Percentiles rank a stretch among this genome's conserved stretches.
Conservation (phyloP, 2,888 invertebrate species). For the Urechis unicinctus region DNA sequence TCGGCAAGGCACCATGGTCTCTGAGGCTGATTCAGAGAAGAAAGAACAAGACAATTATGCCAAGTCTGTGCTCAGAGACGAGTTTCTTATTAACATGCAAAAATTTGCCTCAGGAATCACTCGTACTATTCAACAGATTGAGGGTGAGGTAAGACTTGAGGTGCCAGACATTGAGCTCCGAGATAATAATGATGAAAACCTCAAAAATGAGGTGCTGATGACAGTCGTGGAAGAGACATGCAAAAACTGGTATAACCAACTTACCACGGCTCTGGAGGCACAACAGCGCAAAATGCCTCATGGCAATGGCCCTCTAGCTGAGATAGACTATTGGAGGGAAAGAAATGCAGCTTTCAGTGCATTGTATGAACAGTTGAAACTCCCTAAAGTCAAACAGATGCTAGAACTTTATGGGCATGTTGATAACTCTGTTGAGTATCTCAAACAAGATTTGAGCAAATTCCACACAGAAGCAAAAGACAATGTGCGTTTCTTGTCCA, state of each 20-base stretch:
- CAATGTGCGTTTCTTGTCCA: conserved; percentile 69
- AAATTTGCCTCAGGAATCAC: conserved; percentile 56
- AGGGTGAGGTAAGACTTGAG: conserved; percentile 59
- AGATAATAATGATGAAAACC: conserved; percentile 47
- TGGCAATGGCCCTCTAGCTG: conserved; percentile 74
- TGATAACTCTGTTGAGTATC: conserved; percentile 58
- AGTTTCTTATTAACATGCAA: conserved; percentile 54
- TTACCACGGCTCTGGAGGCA: conserved; percentile 38
- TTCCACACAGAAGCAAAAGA: conserved; percentile 69
- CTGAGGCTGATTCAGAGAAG: background rate
- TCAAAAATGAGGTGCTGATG: conserved; percentile 19
- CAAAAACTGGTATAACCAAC: conserved; percentile 56
- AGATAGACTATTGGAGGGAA: conserved; percentile 80
- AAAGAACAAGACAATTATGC: conserved; percentile 11
- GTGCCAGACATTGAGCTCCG: conserved; percentile 19
- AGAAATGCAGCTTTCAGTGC: conserved; percentile 71
- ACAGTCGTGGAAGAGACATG: conserved; percentile 54
- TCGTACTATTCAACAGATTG: conserved; percentile 69
- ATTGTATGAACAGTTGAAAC: conserved; percentile 72
- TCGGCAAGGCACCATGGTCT: background rate
- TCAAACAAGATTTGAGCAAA: conserved; percentile 61
- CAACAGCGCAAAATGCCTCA: conserved; percentile 49
- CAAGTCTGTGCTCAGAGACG: conserved; percentile 50
- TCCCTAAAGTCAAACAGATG: conserved; percentile 63
- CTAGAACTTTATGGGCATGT: conserved; percentile 56